Conservation (phyloP, 2,113 vertebrate species). For the Plestiodon gilberti region DNA sequence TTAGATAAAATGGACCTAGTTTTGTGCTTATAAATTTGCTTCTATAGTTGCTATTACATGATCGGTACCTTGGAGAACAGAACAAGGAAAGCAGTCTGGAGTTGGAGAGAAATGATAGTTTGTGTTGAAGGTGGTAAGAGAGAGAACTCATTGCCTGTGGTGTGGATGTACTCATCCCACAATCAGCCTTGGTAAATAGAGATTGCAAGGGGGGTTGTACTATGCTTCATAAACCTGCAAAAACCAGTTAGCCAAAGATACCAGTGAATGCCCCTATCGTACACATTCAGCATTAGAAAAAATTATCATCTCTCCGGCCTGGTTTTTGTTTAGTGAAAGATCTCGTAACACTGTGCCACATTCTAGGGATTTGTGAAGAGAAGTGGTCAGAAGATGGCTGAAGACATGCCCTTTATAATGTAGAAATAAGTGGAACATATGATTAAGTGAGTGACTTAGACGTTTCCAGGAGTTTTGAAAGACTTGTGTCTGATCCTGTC, state of each 20-base stretch:
- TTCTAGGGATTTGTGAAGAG: too few species aligned
- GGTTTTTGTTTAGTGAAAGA: not conserved
- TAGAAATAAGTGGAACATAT: too few species aligned
- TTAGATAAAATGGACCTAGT: not conserved
- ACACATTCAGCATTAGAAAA: too few species aligned
- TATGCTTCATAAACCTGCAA: not conserved
- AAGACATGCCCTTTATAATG: too few species aligned
- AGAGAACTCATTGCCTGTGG: not conserved
- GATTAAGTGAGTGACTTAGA: too few species aligned
- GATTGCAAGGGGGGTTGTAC: too few species aligned
- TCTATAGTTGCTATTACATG: not conserved
- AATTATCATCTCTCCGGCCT: not conserved
- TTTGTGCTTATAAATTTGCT: not conserved
- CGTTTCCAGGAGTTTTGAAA: not conserved
- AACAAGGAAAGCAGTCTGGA: not conserved
- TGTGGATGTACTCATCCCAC: not conserved
- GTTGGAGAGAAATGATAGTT: too few species aligned
- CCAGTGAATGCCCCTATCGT: too few species aligned
- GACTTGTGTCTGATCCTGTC: not conserved
- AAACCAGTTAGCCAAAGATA: not conserved
- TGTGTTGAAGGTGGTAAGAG: not conserved
- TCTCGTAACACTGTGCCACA: not conserved
- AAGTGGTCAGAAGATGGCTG: not conserved
- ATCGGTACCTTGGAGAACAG: constrained; percentile 11
- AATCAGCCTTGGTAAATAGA: not conserved